Evolutionary conservation across 2,797 vertebrate genomes (phyloP).

Genomic region (Lithobates pipiens): DNA sequence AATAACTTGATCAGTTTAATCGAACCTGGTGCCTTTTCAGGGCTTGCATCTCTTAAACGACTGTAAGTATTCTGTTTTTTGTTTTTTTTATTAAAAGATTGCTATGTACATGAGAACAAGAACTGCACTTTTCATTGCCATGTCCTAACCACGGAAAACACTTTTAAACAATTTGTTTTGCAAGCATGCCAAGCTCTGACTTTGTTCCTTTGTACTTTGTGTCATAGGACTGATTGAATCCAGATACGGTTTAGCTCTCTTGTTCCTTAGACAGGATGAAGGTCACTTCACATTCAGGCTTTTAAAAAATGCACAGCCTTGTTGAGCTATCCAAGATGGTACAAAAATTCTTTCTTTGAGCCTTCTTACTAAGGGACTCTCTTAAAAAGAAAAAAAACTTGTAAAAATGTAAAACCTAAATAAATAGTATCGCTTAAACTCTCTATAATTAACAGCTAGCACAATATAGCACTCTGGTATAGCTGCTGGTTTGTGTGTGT

Average conservation of each 20-base stretch:
- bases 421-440: no score
- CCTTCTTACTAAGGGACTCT: no score
- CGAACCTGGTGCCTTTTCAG: constrained; percentile 92
- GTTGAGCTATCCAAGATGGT: neutral
- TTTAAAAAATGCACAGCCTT: neutral
- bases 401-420: no score
- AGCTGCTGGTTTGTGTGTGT: no score
- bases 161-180: neutral
- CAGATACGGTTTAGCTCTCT: neutral
- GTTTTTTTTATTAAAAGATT: neutral
- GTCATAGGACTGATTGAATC: constrained; percentile 1
- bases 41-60: constrained; percentile 89
- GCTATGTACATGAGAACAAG: neutral
- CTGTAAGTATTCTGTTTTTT: constrained; percentile 84
- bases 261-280: neutral
- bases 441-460: no score
- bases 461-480: no score
- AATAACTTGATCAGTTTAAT: constrained; percentile 94
- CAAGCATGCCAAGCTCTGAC: neutral
- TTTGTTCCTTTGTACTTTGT: constrained; percentile 6
- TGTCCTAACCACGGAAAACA: neutral
- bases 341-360: no score
- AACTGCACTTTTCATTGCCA: neutral
- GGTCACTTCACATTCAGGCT: neutral
- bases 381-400: no score